These are phyloP conservation scores for Notarius lentiginosus DNA, from an alignment of 2,113 vertebrate genomes.

Conservation along the genomic window DNA sequence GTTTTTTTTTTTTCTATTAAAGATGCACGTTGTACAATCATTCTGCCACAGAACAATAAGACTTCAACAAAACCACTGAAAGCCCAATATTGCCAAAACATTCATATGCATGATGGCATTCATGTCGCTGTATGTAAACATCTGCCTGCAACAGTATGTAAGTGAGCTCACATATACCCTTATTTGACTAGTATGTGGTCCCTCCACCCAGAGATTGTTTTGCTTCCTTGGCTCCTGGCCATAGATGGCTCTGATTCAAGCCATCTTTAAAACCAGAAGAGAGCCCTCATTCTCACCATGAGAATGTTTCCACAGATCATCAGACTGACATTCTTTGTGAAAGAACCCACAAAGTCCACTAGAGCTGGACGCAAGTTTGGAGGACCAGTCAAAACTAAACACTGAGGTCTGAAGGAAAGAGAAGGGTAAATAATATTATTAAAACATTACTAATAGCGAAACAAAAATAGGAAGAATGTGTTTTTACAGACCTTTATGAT, in stretches of 20 bases:
- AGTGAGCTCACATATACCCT: neutral
- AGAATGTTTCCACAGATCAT: constrained; percentile 78
- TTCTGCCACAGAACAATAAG: too few relatives aligned
- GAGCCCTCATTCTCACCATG: constrained; percentile 57
- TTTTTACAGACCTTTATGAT: neutral
- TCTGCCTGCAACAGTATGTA: too few relatives aligned
- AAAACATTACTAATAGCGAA: neutral
- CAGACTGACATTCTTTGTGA: constrained; percentile 77
- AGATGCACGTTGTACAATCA: too few relatives aligned
- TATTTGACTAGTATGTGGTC: neutral
- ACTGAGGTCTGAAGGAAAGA: constrained; percentile 67
- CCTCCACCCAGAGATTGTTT: neutral
- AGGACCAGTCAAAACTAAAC: constrained; percentile 74
- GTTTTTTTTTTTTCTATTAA: too few relatives aligned
- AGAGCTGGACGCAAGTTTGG: constrained; percentile 71
- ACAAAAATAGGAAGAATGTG: neutral
- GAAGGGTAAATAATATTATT: neutral
- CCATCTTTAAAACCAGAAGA: neutral
- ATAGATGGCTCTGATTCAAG: neutral
- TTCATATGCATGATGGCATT: too few relatives aligned
- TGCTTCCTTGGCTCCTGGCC: neutral
- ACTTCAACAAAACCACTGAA: too few relatives aligned
- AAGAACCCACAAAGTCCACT: constrained; percentile 75
- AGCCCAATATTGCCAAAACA: too few relatives aligned
- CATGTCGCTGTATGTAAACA: too few relatives aligned